phyloP scores from a whole-genome alignment of 1,140 invertebrate species.

The Papilio helenus region DNA sequence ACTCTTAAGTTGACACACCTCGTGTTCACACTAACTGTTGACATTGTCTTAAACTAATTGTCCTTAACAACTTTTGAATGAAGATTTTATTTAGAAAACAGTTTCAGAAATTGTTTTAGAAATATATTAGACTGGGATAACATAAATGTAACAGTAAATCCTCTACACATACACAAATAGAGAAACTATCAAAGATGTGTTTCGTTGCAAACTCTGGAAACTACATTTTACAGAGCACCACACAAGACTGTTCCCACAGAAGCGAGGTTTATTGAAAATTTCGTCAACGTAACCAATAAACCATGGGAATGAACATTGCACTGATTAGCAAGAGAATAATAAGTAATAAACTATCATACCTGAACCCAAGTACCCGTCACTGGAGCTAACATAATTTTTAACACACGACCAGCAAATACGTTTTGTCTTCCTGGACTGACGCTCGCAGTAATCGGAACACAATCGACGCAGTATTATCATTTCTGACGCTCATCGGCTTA shows the following conservation, averaged over 20 bases:
- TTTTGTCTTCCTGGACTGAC: not conserved
- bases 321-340: too few relatives aligned
- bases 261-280: too few relatives aligned
- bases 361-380: conserved; percentile 8
- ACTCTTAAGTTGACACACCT: not conserved
- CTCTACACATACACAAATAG: too few relatives aligned
- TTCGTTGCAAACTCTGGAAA: too few relatives aligned
- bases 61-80: not conserved
- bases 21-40: not conserved
- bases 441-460: not conserved
- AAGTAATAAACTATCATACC: not conserved
- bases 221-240: too few relatives aligned
- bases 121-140: too few relatives aligned
- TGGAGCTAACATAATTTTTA: not conserved
- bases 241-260: too few relatives aligned
- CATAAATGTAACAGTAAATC: too few relatives aligned
- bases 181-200: too few relatives aligned
- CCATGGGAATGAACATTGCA: too few relatives aligned
- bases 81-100: not conserved
- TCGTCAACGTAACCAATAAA: too few relatives aligned
- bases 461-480: not conserved
- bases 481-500: not conserved
- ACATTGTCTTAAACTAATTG: conserved; percentile 3
- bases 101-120: not conserved
- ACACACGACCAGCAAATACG: not conserved